A percentile compares a stretch with the other conserved stretches of the same genome.
Evolutionary conservation across 1,140 invertebrate species (phyloP).

Genomic region (Neoseiulus cucumeris): DNA sequence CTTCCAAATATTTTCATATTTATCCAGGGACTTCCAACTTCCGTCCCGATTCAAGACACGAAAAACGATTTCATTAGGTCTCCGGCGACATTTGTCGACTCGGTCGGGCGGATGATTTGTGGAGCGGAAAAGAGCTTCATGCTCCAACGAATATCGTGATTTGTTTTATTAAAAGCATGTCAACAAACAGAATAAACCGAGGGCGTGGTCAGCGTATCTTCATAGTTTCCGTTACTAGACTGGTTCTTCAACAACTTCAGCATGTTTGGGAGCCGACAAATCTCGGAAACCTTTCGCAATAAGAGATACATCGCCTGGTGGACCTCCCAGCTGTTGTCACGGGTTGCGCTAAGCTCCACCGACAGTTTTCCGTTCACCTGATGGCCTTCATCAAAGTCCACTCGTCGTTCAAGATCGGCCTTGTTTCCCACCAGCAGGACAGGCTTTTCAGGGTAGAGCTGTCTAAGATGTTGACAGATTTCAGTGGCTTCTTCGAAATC

Average conservation of each 20-base stretch:
- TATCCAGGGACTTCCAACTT: too few species aligned
- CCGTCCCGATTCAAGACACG: too few species aligned
- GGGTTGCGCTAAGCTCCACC: background rate
- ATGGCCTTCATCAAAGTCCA: background rate
- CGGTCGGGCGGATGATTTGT: too few species aligned
- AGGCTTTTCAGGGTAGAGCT: background rate
- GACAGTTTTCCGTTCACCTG: background rate
- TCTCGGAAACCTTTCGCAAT: background rate
- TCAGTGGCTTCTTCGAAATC: background rate
- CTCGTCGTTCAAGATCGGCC: background rate
- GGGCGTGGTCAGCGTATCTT: background rate
- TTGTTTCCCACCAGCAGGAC: background rate
- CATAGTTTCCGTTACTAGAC: background rate
- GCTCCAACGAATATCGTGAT: too few species aligned
- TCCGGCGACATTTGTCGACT: too few species aligned
- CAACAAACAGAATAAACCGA: background rate
- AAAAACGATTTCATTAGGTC: too few species aligned
- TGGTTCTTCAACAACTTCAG: background rate
- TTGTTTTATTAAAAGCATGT: too few species aligned
- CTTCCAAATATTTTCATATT: too few species aligned
- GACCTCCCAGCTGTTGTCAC: background rate
- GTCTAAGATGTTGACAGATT: background rate
- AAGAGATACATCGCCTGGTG: conserved; percentile 4
- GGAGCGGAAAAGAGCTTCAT: too few species aligned
- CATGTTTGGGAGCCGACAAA: background rate